Conservation (phyloP, 2,888 invertebrate genomes). For the Philonicus albiceps region DNA sequence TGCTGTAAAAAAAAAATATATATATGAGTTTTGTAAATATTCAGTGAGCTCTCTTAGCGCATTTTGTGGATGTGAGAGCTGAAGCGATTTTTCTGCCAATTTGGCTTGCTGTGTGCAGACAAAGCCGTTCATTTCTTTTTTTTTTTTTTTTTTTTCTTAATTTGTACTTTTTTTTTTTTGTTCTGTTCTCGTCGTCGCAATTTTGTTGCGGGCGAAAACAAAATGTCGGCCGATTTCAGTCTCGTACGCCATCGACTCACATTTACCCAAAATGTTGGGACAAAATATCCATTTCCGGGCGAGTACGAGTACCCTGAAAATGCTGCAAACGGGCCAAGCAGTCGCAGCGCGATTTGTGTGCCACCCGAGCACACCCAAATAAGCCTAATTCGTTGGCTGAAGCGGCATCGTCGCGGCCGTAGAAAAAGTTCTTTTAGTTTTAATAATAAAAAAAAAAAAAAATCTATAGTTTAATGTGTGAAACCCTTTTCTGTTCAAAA, state of each 20-base stretch:
- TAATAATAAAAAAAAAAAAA: background rate
- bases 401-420: background rate
- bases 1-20: background rate
- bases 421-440: background rate
- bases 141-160: background rate
- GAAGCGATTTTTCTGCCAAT: background rate
- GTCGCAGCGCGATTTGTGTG: background rate
- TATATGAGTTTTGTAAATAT: background rate
- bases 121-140: background rate
- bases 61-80: background rate
- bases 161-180: too few species aligned
- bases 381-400: background rate
- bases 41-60: background rate
- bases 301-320: background rate
- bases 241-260: background rate
- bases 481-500: constrained; percentile 14
- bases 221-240: constrained; percentile 2
- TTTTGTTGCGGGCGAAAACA: background rate
- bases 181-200: background rate
- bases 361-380: background rate
- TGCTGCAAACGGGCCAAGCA: background rate
- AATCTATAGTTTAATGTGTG: constrained; percentile 18
- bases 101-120: background rate
- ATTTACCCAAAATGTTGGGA: background rate
- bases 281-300: background rate